A percentile compares a stretch with the other conserved stretches of the same genome.
These are phyloP conservation scores for Delphinapterus leucas DNA, from an alignment of 2,113 vertebrate genomes.

Conservation along the genomic window DNA sequence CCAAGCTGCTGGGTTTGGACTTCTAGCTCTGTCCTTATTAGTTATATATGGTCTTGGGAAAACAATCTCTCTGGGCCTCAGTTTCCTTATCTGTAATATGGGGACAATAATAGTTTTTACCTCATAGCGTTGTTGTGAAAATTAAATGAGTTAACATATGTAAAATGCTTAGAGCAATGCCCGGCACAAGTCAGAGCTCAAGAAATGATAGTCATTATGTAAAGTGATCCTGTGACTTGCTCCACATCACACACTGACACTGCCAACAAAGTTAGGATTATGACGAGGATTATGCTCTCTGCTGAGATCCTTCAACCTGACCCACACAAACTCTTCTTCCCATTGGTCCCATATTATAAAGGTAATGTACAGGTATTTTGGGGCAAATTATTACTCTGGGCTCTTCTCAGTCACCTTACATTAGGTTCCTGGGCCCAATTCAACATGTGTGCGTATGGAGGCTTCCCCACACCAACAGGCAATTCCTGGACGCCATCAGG, in stretches of 20 bases:
- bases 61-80: not conserved
- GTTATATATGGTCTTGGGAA: not conserved
- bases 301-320: not conserved
- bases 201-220: not conserved
- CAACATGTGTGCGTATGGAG: not conserved
- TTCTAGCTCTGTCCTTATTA: not conserved
- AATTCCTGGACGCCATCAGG: not conserved
- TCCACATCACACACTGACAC: not conserved
- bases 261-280: not conserved
- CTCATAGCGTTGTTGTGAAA: not conserved
- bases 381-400: not conserved
- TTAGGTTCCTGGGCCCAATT: not conserved
- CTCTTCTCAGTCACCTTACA: not conserved
- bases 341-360: not conserved
- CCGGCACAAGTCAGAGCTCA: not conserved
- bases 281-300: not conserved
- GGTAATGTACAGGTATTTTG: not conserved
- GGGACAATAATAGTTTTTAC: not conserved
- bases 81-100: not conserved
- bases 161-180: not conserved
- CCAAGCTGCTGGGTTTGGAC: not conserved
- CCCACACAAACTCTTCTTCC: not conserved
- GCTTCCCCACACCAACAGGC: not conserved
- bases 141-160: constrained; percentile 9
- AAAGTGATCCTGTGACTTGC: not conserved